Conservation (phyloP, 2,888 invertebrate genomes). For the Diplolepis rosae region DNA sequence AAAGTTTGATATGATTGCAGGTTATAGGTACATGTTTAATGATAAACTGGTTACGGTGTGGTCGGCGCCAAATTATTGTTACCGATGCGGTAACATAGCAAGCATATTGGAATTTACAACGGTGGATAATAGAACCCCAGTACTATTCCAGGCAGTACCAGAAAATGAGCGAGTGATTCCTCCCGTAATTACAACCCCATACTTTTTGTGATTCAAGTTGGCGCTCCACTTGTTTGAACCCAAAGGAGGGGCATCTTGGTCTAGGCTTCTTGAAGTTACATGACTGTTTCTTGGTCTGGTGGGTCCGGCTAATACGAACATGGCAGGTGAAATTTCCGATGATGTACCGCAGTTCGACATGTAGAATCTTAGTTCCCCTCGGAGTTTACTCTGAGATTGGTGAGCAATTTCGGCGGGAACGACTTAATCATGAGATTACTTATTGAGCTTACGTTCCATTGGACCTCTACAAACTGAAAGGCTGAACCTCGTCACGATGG, state of each 20-base stretch:
- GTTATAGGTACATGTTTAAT: slow-evolving; percentile 98
- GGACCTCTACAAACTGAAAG: not conserved
- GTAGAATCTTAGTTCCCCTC: not conserved
- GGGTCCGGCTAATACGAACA: slow-evolving; percentile 57
- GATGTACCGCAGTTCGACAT: slow-evolving; percentile 10
- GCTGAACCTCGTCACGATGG: slow-evolving; percentile 19
- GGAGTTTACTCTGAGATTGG: not conserved
- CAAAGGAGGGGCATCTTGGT: slow-evolving; percentile 37
- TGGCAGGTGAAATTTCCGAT: slow-evolving; percentile 50
- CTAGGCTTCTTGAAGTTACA: slow-evolving; percentile 54
- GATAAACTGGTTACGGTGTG: slow-evolving; percentile 98
- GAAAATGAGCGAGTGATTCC: slow-evolving; percentile 96
- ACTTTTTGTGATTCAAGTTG: slow-evolving; percentile 86
- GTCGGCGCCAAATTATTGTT: slow-evolving; percentile 99
- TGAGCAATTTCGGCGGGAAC: slow-evolving; percentile 22
- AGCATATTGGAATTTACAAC: slow-evolving; percentile 94
- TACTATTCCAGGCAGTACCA: slow-evolving; percentile 96
- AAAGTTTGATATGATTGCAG: slow-evolving; percentile 74
- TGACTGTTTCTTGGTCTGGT: slow-evolving; percentile 45
- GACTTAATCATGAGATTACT: slow-evolving; percentile 23
- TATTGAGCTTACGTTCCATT: slow-evolving; percentile 19
- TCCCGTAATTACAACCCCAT: slow-evolving; percentile 93
- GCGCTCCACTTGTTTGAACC: slow-evolving; percentile 51
- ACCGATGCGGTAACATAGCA: slow-evolving; percentile 98
- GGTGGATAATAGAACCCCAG: slow-evolving; percentile 84